A percentile compares a stretch with the other conserved stretches of the same genome.
These are phyloP conservation scores for Thamnaconus septentrionalis DNA, from an alignment of 2,113 vertebrate species.

Conservation along the genomic window DNA sequence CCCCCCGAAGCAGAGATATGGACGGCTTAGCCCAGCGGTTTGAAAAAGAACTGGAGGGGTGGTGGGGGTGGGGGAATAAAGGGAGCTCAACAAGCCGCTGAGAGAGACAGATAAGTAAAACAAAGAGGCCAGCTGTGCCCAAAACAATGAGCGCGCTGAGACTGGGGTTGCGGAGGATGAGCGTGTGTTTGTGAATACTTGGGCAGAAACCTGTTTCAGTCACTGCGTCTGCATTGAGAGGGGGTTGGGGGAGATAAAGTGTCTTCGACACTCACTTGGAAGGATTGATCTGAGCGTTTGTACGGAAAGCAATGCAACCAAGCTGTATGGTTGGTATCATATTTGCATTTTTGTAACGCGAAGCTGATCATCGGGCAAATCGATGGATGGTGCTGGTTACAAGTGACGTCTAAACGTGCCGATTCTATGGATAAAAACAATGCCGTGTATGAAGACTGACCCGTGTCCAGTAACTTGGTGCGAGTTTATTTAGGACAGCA, in stretches of 20 bases:
- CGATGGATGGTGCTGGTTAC: too few species aligned
- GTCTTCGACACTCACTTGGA: too few species aligned
- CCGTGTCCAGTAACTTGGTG: background rate
- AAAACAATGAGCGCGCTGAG: constrained; percentile 49
- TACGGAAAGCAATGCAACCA: too few species aligned
- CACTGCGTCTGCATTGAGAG: background rate
- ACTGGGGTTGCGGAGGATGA: constrained; percentile 35
- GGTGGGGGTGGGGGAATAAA: too few species aligned
- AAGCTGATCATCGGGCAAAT: too few species aligned
- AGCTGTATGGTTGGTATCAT: too few species aligned
- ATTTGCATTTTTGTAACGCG: too few species aligned
- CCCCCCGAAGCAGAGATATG: constrained; percentile 34
- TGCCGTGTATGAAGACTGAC: background rate
- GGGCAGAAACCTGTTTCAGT: constrained; percentile 28
- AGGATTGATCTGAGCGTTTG: too few species aligned
- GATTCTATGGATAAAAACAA: too few species aligned
- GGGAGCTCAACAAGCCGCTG: constrained; percentile 43
- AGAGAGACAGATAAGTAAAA: constrained; percentile 67
- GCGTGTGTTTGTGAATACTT: constrained; percentile 25
- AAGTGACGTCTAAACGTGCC: too few species aligned
- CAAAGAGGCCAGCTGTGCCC: constrained; percentile 72
- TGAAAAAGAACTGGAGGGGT: constrained; percentile 12
- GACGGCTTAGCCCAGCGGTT: constrained; percentile 47
- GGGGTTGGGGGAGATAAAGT: too few species aligned
- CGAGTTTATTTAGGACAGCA: background rate